Evolutionary conservation across 64 coral and sea anemone species (phyloP).

Genomic region (Pachyseris speciosa): DNA sequence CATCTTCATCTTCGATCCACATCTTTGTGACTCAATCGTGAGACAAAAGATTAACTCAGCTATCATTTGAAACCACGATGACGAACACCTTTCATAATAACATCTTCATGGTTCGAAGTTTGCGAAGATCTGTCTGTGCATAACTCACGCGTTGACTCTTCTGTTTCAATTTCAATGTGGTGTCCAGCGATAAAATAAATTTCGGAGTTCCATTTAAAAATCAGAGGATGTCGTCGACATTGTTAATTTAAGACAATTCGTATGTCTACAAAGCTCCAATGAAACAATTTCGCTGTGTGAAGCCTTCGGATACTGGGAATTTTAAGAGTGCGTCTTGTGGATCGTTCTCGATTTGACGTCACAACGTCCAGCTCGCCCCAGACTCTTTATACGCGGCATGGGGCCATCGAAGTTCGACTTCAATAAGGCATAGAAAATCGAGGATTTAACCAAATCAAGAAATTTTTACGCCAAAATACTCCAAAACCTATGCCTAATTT

Average conservation of each 20-base stretch:
- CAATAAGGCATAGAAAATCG: conserved; percentile 4
- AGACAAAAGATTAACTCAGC: no score
- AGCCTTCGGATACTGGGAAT: neutral
- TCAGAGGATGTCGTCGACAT: no score
- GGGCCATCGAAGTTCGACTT: neutral
- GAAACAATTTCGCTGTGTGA: neutral
- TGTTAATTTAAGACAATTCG: no score
- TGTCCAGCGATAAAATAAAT: no score
- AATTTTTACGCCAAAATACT: no score
- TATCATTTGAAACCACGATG: no score
- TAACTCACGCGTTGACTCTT: neutral
- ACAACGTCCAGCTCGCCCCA: neutral
- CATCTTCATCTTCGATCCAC: neutral
- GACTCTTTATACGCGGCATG: neutral
- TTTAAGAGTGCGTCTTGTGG: no score
- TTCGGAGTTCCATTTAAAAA: no score
- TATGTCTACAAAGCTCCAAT: no score
- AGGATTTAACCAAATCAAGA: conserved; percentile 27
- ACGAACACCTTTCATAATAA: no score
- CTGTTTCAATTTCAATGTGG: no score
- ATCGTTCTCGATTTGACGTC: neutral
- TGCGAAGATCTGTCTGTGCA: neutral
- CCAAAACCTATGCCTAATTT: neutral
- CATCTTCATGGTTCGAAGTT: neutral
- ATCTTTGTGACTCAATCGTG: no score